Evolutionary conservation across 2,888 invertebrate species (phyloP), one percentile per base, ranked within the genome.

Genomic region (Electrophaes corylata): DNA sequence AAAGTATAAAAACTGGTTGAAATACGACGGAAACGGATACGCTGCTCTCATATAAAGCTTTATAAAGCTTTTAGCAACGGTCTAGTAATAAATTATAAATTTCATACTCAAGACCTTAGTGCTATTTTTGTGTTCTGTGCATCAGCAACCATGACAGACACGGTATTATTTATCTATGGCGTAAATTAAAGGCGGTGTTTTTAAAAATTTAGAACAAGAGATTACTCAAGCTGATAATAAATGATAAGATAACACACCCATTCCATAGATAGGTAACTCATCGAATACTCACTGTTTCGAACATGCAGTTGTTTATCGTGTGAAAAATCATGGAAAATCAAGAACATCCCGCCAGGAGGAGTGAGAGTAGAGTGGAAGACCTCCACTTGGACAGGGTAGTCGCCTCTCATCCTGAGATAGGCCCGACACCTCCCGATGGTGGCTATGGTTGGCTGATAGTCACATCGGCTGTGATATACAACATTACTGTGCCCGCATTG

Each of bases 371-470:
- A 47, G 79, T 78, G 35, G 86, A 86, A 60, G 88, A 88, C 52
- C 73, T 92, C 12, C 86, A 87, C 70, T 80, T 95, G 64, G 95
- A 95, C 70, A 88, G 93, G 51, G 89, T 95, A 3, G 87, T 94
- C 53, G 91, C 94, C 43, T 94, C 94, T 18, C 93, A 94, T 64
- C 94, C 94, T 1, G 94, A 95, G 79, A 88, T 95, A 47, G 94
- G 94, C 0, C 94, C 95, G 0, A 92, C 92, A 11, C 91, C 94
- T 45, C 94, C 94, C 1, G 94, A 94, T 70, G 94, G 94, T 0
- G 94, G 94, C 1, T 94, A 94, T 70, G 94, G 94, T 0, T 95
- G 95, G 95, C 71, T 94, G 45, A 92, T 95, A 65, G 91, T 94
- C 48, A 71, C 91, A 35, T 92, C 93, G 11, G 92, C 94, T 29